Evolutionary conservation across 2,113 vertebrate genomes (phyloP), one percentile per base, ranked within the genome.

Genomic region (Zosterops pallidus): DNA sequence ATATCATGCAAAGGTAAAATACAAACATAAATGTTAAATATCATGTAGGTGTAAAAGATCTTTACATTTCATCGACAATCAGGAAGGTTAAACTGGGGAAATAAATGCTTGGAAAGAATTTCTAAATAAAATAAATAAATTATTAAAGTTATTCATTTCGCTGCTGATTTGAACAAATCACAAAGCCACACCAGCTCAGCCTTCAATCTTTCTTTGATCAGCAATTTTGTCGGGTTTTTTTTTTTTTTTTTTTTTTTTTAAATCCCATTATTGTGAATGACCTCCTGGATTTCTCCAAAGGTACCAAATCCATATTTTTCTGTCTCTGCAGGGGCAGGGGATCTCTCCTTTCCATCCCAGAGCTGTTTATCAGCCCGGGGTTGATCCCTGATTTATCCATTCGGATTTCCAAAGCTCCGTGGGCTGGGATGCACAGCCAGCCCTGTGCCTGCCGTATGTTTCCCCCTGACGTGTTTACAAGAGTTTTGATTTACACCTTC

Each of bases 401-500:
- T 89, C 3, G 55, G 92, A 46, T 97, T 96, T 86, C 90, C 95
- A 89, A 25, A 62, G 87, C 82, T 69, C 62, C 64, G 65, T 18
- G 88, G 69, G 83, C 83, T 67, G 85, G 85, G 67, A 31, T 24
- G 90, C 88, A 26, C 75, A 24, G 95, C 95, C 42, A 68, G 86
- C 93, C 87, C 80, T 76, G 95, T 65, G 84, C 92, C 98, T 98
- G 98, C 97, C 98, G 92, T 98, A 95, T 98, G 96, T 97, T 98
- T 98, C 97, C 72, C 86, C 37, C 96, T 97, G 98, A 98, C 86
- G 94, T 99, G 99, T 99, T 99, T 99, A 99, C 98, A 95, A 71
- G 95, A 94, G 82, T 87, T 93, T 96, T 99, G 99, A 99, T 99
- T 99, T 99, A 99, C 98, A 97, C 97, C 98, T 83, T 98, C 98